phyloP scores from a whole-genome alignment of 92 coral and sea anemone genomes.

The Diadumene lineata region DNA sequence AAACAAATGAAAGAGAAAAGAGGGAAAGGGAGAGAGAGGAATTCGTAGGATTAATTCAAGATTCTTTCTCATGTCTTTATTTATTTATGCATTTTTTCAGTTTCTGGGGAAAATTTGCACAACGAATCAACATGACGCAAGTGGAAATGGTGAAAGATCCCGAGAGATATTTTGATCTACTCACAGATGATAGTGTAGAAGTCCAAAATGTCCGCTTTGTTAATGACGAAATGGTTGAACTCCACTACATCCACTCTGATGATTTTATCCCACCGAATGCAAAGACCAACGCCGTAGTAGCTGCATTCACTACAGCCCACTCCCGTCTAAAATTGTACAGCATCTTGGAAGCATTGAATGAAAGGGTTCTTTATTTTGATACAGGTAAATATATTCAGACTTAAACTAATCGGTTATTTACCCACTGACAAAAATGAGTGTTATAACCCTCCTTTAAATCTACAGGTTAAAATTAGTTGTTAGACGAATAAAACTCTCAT shows the following conservation, averaged over 20 bases:
- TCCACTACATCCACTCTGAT: conserved; percentile 3
- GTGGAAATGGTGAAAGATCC: not conserved
- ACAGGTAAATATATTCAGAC: not conserved
- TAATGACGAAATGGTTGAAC: too few relatives aligned
- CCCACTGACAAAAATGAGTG: not conserved
- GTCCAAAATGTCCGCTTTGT: too few relatives aligned
- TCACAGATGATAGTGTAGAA: too few relatives aligned
- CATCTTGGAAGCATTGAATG: too few relatives aligned
- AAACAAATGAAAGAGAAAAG: not conserved
- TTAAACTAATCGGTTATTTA: not conserved
- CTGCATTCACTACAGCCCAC: conserved; percentile 45
- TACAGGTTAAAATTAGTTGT: not conserved
- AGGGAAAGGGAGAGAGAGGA: too few relatives aligned
- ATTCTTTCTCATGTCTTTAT: too few relatives aligned
- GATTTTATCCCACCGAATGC: too few relatives aligned
- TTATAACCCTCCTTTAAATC: not conserved
- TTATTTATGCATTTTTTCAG: not conserved
- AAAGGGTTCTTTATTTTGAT: too few relatives aligned
- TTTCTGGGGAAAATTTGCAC: too few relatives aligned
- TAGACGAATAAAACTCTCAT: too few relatives aligned
- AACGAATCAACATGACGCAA: too few relatives aligned
- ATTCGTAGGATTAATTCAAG: too few relatives aligned
- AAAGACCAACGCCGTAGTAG: conserved; percentile 38
- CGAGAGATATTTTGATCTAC: not conserved
- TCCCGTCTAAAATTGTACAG: conserved; percentile 28